phyloP scores from a whole-genome alignment of 2,797 vertebrate species.

The Fistularia tabacaria region DNA sequence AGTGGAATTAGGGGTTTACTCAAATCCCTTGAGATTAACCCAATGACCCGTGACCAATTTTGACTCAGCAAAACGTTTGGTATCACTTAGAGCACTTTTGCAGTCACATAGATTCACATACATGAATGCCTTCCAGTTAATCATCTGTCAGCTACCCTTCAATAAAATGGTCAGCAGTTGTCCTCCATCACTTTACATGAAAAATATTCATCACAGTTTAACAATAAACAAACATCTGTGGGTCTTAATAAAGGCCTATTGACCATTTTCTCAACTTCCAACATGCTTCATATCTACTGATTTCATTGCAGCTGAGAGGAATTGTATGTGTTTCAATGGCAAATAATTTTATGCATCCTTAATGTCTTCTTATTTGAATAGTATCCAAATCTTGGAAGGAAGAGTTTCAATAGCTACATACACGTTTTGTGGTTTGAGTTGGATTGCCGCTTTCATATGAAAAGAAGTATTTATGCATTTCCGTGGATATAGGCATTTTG shows the following conservation, averaged over 20 bases:
- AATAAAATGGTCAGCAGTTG: no score
- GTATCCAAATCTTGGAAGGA: conserved; percentile 50
- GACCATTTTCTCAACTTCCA: conserved; percentile 58
- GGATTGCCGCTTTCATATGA: conserved; percentile 33
- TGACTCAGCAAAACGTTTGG: no score
- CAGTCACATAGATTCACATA: no score
- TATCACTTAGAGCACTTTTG: no score
- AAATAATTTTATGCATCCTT: conserved; percentile 18
- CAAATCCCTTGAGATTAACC: no score
- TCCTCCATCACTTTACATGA: no score
- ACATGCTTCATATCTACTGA: conserved; percentile 44
- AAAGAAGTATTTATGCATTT: conserved; percentile 25
- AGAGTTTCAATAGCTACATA: conserved; percentile 40
- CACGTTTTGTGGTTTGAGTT: conserved; percentile 42
- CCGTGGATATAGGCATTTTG: neutral
- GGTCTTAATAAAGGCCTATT: conserved; percentile 48
- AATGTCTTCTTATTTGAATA: conserved; percentile 46
- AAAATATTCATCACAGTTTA: conserved; percentile 49
- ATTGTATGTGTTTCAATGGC: conserved; percentile 46
- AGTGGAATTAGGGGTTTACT: no score
- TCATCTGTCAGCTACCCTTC: no score
- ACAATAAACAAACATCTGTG: conserved; percentile 71
- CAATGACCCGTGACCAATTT: no score
- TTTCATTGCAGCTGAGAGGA: no score
- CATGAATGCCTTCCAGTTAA: no score